These are phyloP conservation scores for Coryphaenoides rupestris DNA, from an alignment of 2,113 vertebrate genomes.

Conservation along the genomic window DNA sequence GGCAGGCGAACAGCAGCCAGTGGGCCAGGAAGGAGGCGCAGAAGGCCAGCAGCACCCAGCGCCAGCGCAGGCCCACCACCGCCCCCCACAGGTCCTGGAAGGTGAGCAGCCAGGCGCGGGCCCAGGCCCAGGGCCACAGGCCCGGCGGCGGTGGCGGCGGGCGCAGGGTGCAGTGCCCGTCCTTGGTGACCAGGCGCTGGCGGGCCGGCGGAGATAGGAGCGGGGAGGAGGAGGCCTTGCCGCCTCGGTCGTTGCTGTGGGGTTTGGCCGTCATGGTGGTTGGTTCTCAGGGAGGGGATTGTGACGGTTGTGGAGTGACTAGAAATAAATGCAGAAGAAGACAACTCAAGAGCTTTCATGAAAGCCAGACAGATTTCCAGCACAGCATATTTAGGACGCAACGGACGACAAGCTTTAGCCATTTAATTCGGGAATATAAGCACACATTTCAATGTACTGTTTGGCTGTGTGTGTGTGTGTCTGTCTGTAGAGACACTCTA, in stretches of 20 bases:
- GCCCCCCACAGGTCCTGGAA: constrained; percentile 90
- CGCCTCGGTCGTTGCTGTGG: constrained; percentile 59
- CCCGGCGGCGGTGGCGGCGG: constrained; percentile 38
- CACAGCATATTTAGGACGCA: too few species aligned
- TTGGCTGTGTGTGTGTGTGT: neutral
- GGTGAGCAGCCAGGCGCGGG: constrained; percentile 74
- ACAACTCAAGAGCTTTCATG: too few species aligned
- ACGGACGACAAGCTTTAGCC: too few species aligned
- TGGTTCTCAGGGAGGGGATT: constrained; percentile 18
- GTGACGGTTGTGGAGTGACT: constrained; percentile 17
- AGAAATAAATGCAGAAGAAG: constrained; percentile 29
- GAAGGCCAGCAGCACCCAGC: constrained; percentile 94
- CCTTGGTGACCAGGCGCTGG: constrained; percentile 88
- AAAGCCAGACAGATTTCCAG: too few species aligned
- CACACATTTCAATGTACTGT: neutral
- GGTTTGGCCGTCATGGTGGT: constrained; percentile 63
- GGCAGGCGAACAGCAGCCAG: constrained; percentile 93
- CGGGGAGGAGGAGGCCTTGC: constrained; percentile 77
- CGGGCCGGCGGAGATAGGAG: constrained; percentile 72
- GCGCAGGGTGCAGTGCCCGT: constrained; percentile 80
- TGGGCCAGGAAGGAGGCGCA: constrained; percentile 89
- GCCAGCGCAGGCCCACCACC: constrained; percentile 93
- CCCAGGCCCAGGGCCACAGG: constrained; percentile 53
- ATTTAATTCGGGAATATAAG: too few species aligned
- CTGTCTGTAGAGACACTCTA: constrained; percentile 5